Base-by-base conservation (phyloP, 1,140 invertebrate genomes). In the Aphelinus certus region DNA sequence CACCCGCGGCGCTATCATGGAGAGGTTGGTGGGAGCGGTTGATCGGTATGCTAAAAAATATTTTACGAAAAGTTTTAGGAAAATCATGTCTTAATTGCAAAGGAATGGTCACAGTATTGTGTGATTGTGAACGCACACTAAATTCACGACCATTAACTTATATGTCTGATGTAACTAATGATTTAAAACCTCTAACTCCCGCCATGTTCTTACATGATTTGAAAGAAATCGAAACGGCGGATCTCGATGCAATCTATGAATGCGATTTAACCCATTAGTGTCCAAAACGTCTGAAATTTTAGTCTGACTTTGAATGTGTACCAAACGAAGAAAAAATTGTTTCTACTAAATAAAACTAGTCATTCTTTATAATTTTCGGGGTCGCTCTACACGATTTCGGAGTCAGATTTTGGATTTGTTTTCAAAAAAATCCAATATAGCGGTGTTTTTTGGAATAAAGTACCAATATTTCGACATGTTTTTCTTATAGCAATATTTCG, bases 231-330 rank as follows among this genome's bases (percentile, higher is more conserved):
- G 81, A 75, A 47, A 65, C 79, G 1, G 73, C 79, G 56, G 81
- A 83, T 73, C 58, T 75, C 5, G 78, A 81, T 71, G 53, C 73
- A n/a, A 7, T 76, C 2, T 71, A 77, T 60, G 62, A 7, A 45
- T 63, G 48, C 9, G 72, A 66, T 61, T 75, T 76, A 66, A n/a
- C n/a, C n/a, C n/a, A n/a, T n/a, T n/a, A n/a, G n/a, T n/a, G n/a
- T n/a, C n/a, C n/a, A n/a, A n/a, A n/a, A n/a, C n/a, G n/a, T n/a
- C n/a, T n/a, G n/a, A n/a, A n/a, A n/a, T n/a, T n/a, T n/a, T n/a
- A n/a, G n/a, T n/a, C n/a, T n/a, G n/a, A n/a, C n/a, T n/a, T n/a
- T n/a, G n/a, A n/a, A n/a, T n/a, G n/a, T n/a, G n/a, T n/a, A n/a
- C n/a, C n/a, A n/a, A n/a, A n/a, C n/a, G n/a, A n/a, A n/a, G n/a